phyloP scores from a whole-genome alignment of 2,113 vertebrate species.

The Erythrocercus mccallii region DNA sequence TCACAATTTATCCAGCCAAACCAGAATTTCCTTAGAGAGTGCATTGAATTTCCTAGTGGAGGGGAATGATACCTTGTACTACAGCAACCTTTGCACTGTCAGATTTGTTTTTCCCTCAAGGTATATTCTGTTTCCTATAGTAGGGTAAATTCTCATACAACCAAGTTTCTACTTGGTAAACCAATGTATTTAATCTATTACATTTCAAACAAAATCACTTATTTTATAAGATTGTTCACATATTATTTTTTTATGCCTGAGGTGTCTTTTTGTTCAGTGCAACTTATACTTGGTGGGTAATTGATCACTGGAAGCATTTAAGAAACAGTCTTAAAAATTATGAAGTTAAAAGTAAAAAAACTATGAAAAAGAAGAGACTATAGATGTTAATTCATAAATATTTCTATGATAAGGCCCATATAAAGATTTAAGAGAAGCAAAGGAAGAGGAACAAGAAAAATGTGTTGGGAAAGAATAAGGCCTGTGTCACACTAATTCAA shows the following conservation, averaged over 20 bases:
- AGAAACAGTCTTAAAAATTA: not conserved
- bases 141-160: not conserved
- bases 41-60: not conserved
- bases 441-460: not conserved
- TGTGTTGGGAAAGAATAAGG: not conserved
- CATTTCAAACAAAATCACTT: not conserved
- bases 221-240: not conserved
- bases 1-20: not conserved
- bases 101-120: not conserved
- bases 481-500: not conserved
- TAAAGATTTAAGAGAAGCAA: not conserved
- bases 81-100: not conserved
- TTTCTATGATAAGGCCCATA: not conserved
- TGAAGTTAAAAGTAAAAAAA: not conserved
- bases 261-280: not conserved
- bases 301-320: accelerated
- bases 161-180: not conserved
- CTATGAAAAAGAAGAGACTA: not conserved
- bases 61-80: not conserved
- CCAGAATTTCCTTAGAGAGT: not conserved
- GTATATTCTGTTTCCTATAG: not conserved
- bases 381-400: not conserved
- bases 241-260: not conserved
- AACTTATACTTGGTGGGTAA: not conserved
- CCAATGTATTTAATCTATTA: not conserved